Conservation (phyloP, 2,797 vertebrate species). For the Choloepus didactylus region DNA sequence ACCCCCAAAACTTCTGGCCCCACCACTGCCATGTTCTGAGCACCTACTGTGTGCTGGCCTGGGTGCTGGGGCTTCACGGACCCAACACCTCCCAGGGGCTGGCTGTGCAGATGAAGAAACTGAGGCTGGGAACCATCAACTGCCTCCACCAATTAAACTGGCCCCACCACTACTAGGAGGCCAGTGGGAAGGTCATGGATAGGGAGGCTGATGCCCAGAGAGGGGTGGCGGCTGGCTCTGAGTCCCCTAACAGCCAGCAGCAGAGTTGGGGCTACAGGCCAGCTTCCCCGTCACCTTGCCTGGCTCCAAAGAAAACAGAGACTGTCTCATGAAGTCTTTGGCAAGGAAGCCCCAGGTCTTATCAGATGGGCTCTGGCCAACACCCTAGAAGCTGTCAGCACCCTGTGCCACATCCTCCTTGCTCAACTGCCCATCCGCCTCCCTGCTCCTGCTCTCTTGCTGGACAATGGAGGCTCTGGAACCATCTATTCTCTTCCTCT, state of each 20-base stretch:
- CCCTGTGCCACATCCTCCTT: not conserved
- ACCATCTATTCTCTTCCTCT: not conserved
- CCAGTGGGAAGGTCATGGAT: not conserved
- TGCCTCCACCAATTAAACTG: not conserved
- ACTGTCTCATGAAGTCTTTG: constrained; percentile 7
- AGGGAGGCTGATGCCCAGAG: constrained; percentile 39
- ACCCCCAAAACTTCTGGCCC: too few species aligned
- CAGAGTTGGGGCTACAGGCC: not conserved
- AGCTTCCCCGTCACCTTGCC: not conserved
- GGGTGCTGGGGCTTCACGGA: not conserved
- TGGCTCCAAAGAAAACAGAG: constrained; percentile 28
- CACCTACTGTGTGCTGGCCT: too few species aligned
- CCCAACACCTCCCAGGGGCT: not conserved
- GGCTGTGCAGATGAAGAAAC: not conserved
- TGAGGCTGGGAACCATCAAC: not conserved
- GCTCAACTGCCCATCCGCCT: not conserved
- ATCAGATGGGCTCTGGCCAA: not conserved
- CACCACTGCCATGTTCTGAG: too few species aligned
- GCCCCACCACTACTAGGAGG: not conserved
- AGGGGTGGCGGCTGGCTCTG: not conserved
- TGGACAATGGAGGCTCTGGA: not conserved
- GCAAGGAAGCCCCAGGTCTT: not conserved
- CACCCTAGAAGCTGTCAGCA: not conserved
- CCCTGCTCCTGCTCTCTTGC: not conserved
- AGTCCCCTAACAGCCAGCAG: not conserved